Evolutionary conservation across 1,140 invertebrate genomes (phyloP), one percentile per base, ranked within the genome.

Genomic region (Apis florea): DNA sequence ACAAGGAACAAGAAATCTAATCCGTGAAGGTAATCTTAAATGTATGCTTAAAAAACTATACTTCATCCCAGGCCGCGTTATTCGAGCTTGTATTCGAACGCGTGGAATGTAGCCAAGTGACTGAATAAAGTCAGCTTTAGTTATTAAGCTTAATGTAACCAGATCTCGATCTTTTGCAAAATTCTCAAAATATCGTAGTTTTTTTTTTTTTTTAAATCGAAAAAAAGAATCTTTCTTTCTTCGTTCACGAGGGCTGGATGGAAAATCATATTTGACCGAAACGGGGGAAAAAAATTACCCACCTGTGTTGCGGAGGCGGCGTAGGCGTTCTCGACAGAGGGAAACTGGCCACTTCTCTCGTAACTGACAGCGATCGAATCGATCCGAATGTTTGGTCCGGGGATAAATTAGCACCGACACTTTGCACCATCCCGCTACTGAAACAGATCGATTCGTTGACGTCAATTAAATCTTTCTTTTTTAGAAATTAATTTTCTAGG

Each of bases 321-420:
- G 95, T 96, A 10, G 96, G 96, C 54, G 96, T 96, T 68, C 96
- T 94, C 24, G 96, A 96, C n/a, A 96, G 90, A 24, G 96, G 96
- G 88, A 96, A 96, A 90, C 96, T 96, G 80, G 96, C 96, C n/a
- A 96, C 96, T 91, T 96, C 96, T 83, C 96, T 94, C 21, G 95
- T 95, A 85, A 96, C 95, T 2, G 95, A 95, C 74, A 96, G 93
- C 58, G 96, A 96, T 82, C 96, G 94, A 86, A 96, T 96, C 71
- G 95, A 96, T 66, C 96, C 96, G 87, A 96, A 96, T 3, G 96
- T 96, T 91, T 96, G 95, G 91, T 96, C 95, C 17, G 96, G 96
- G 70, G 95, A 96, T 68, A 96, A 92, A 88, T 96, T 95, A 59
- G 94, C 95, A 83, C 95, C 95, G 17, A 95, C 94, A 83, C 95